Conservation (phyloP, 2,888 invertebrate genomes). For the Holacanthella duospinosa region DNA sequence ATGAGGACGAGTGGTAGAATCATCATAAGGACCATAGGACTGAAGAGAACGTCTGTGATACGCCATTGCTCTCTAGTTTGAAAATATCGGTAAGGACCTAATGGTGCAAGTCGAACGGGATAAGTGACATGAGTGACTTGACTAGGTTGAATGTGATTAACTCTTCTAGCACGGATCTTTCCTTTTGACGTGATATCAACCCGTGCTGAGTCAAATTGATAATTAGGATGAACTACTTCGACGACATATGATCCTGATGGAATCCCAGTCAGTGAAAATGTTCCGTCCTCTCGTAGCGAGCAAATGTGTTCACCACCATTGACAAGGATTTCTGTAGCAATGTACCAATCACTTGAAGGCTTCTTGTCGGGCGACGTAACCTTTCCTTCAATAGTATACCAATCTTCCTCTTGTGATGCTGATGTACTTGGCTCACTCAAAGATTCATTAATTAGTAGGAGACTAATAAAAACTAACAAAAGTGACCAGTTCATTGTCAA, state of each 20-base stretch:
- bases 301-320: constrained; percentile 83
- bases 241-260: constrained; percentile 82
- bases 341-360: constrained; percentile 53
- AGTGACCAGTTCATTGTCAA: too few relatives aligned
- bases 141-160: constrained; percentile 85
- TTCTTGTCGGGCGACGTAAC: constrained; percentile 28
- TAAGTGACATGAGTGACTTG: constrained; percentile 83
- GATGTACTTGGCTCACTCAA: too few relatives aligned
- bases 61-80: constrained; percentile 93
- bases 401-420: neutral
- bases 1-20: constrained; percentile 78
- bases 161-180: constrained; percentile 85
- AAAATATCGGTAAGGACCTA: constrained; percentile 71
- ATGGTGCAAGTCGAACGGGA: constrained; percentile 76
- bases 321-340: constrained; percentile 64
- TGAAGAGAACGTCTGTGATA: constrained; percentile 62
- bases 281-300: constrained; percentile 81
- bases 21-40: constrained; percentile 77
- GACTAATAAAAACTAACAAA: too few relatives aligned
- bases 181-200: constrained; percentile 97
- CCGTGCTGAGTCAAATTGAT: constrained; percentile 81
- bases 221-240: constrained; percentile 82
- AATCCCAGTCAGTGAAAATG: constrained; percentile 76
- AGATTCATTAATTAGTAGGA: too few relatives aligned
- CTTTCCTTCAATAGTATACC: constrained; percentile 29